Evolutionary conservation across 2,888 invertebrate genomes (phyloP).

Genomic region (Cephus nigrinus): DNA sequence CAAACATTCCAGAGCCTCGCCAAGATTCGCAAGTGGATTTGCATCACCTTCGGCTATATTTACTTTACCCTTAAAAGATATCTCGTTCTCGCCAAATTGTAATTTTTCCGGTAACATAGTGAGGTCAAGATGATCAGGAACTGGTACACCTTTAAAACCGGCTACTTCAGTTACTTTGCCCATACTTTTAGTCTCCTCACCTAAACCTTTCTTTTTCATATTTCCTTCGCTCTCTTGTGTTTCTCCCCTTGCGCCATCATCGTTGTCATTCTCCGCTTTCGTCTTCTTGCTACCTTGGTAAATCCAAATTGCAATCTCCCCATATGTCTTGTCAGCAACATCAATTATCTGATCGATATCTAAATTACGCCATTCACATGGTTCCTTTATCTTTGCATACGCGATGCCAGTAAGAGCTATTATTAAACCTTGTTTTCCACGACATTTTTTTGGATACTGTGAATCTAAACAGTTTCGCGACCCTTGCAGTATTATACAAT

Average conservation of each 20-base stretch:
- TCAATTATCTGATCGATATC: constrained; percentile 51
- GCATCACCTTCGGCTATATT: constrained; percentile 46
- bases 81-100: constrained; percentile 40
- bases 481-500: constrained; percentile 50
- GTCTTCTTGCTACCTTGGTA: constrained; percentile 34
- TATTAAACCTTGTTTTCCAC: constrained; percentile 53
- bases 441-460: constrained; percentile 29
- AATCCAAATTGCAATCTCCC: constrained; percentile 44
- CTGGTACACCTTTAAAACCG: constrained; percentile 23
- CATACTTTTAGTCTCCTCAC: constrained; percentile 16
- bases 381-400: constrained; percentile 43
- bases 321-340: constrained; percentile 40
- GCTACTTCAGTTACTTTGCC: constrained; percentile 10
- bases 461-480: constrained; percentile 42
- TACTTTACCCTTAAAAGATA: constrained; percentile 39
- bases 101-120: constrained; percentile 49
- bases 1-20: constrained; percentile 55
- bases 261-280: constrained; percentile 18
- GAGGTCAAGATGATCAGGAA: constrained; percentile 46
- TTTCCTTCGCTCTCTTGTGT: constrained; percentile 31
- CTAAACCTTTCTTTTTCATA: constrained; percentile 19
- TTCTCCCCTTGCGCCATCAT: constrained; percentile 22
- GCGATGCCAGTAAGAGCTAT: constrained; percentile 46
- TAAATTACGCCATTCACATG: constrained; percentile 46
- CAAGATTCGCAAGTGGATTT: constrained; percentile 54